Evolutionary conservation across 2,888 invertebrate species (phyloP).

Genomic region (Hemicrepidius hirtus): DNA sequence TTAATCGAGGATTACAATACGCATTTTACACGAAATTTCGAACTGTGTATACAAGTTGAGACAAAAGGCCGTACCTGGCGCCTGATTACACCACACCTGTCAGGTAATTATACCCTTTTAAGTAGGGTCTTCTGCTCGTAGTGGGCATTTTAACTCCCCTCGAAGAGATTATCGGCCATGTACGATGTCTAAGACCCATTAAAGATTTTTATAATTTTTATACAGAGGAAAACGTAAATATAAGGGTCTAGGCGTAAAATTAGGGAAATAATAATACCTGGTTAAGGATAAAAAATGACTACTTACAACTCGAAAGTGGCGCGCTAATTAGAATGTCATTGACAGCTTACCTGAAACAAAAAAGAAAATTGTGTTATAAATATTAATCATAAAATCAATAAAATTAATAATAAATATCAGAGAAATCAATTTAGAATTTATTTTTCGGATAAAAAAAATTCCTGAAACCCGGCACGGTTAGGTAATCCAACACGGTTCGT

Average conservation of each 20-base stretch:
- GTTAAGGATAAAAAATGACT: conserved; percentile 17
- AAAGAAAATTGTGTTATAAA: conserved; percentile 29
- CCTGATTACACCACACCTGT: conserved; percentile 53
- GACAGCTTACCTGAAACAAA: conserved; percentile 46
- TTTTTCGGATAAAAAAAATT: too few species aligned
- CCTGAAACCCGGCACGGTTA: too few species aligned
- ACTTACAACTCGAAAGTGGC: conserved; percentile 20
- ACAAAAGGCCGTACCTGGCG: conserved; percentile 57
- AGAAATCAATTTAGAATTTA: too few species aligned
- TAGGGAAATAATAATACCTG: conserved; percentile 27
- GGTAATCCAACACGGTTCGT: too few species aligned
- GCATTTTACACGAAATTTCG: conserved; percentile 26
- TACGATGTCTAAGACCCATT: background rate
- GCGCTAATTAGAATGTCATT: conserved; percentile 31
- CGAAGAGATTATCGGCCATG: conserved; percentile 4
- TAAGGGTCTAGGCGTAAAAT: conserved; percentile 29
- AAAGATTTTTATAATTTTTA: conserved; percentile 12
- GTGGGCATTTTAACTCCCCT: conserved; percentile 33
- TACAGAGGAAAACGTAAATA: conserved; percentile 8
- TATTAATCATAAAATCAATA: background rate
- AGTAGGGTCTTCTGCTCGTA: conserved; percentile 34
- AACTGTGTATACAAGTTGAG: conserved; percentile 29
- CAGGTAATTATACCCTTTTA: conserved; percentile 49
- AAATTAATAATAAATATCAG: background rate
- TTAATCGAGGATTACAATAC: conserved; percentile 36